These are phyloP conservation scores for Lates japonicus DNA, from an alignment of 2,797 vertebrate genomes.

Conservation along the genomic window DNA sequence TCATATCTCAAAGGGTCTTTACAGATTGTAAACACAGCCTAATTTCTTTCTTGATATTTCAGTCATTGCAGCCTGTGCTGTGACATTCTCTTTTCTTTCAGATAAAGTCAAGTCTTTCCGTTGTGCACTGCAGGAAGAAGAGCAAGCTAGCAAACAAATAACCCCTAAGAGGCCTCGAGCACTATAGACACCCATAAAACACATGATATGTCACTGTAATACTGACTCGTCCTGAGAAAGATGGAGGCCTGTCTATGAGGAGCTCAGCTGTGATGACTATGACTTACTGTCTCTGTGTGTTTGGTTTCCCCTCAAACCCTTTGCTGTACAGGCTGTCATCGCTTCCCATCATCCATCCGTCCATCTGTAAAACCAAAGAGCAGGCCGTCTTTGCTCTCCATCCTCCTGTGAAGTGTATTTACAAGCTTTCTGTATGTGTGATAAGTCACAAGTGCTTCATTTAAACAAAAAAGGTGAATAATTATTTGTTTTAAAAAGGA, in stretches of 20 bases:
- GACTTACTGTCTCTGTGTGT: conserved; percentile 48
- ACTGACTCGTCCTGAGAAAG: conserved; percentile 30
- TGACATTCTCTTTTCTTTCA: conserved; percentile 69
- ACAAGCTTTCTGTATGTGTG: conserved; percentile 55
- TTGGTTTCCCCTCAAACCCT: conserved; percentile 18
- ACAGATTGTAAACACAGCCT: too few species aligned
- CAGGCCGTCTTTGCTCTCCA: conserved; percentile 44
- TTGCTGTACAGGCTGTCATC: conserved; percentile 58
- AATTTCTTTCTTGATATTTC: background rate
- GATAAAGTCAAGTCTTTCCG: conserved; percentile 99
- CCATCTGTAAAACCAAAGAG: conserved; percentile 56
- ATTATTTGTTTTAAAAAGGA: conserved; percentile 53
- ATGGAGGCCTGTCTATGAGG: conserved; percentile 1
- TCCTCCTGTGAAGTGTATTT: conserved; percentile 54
- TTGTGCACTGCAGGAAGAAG: conserved; percentile 94
- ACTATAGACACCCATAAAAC: conserved; percentile 64
- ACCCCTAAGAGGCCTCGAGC: conserved; percentile 92
- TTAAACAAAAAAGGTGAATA: conserved; percentile 34
- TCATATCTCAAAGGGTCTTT: background rate
- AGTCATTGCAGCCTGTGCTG: background rate
- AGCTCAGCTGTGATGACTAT: conserved; percentile 62
- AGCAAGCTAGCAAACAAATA: conserved; percentile 98
- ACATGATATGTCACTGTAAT: conserved; percentile 10
- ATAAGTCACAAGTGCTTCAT: conserved; percentile 69
- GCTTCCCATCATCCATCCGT: conserved; percentile 52